Conservation (phyloP, 1,140 invertebrate species). For the Tribolium madens region DNA sequence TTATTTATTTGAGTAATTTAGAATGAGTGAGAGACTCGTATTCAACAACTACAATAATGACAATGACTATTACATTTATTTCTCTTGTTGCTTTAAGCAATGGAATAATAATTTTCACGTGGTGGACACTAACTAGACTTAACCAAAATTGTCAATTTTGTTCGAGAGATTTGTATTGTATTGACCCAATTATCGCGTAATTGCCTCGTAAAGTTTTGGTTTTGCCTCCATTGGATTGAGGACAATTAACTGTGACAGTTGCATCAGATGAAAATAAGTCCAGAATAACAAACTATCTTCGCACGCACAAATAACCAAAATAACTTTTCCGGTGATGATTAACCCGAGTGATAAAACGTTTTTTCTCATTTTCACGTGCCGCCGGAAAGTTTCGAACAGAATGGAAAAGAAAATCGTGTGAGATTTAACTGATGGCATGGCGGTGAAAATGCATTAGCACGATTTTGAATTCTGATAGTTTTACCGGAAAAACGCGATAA, state of each 20-base stretch:
- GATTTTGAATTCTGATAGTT: constrained; percentile 28
- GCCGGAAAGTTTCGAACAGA: not conserved
- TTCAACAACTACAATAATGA: constrained; percentile 1
- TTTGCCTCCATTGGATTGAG: not conserved
- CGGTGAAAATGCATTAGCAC: constrained; percentile 28
- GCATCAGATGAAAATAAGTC: not conserved
- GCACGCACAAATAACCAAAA: not conserved
- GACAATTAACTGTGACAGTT: not conserved
- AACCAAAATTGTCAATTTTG: not conserved
- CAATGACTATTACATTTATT: constrained; percentile 4
- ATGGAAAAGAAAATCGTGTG: not conserved
- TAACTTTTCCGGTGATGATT: constrained; percentile 30
- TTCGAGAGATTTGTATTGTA: not conserved
- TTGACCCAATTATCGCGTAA: not conserved
- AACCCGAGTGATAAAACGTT: not conserved
- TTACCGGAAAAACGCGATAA: constrained; percentile 31
- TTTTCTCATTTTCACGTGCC: constrained; percentile 1
- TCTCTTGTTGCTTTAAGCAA: not conserved
- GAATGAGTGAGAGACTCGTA: not conserved
- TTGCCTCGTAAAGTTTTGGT: not conserved
- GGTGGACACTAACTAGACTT: not conserved
- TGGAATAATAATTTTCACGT: not conserved
- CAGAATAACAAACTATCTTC: not conserved
- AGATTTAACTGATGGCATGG: constrained; percentile 1
- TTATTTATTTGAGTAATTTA: constrained; percentile 22